Conservation (phyloP, 1,140 invertebrate genomes). For the Oryctes rhinoceros region DNA sequence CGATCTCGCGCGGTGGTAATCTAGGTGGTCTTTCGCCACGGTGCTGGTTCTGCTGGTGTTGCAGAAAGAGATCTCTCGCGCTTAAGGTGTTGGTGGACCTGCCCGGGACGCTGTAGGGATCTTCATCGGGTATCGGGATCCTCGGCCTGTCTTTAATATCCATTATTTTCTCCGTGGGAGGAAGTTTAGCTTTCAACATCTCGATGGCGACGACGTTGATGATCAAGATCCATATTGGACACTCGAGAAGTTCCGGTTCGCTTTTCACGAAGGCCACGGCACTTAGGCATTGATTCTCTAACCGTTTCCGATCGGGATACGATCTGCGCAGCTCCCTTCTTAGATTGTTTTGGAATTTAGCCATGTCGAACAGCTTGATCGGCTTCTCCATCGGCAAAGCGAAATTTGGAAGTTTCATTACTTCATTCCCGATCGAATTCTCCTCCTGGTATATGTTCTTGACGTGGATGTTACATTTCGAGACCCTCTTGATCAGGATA, state of each 20-base stretch:
- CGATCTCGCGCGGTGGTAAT: slow-evolving; percentile 85
- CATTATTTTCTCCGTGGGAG: slow-evolving; percentile 69
- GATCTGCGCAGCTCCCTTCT: slow-evolving; percentile 82
- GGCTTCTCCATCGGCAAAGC: slow-evolving; percentile 89
- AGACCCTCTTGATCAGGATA: slow-evolving; percentile 89
- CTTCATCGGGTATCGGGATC: slow-evolving; percentile 86
- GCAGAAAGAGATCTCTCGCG: slow-evolving; percentile 53
- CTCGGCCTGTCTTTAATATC: slow-evolving; percentile 84
- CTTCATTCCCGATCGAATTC: slow-evolving; percentile 85
- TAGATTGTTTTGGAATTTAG: slow-evolving; percentile 92
- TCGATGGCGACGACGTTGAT: slow-evolving; percentile 95
- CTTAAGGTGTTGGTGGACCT: slow-evolving; percentile 69
- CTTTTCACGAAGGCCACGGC: slow-evolving; percentile 88
- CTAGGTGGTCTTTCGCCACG: slow-evolving; percentile 86
- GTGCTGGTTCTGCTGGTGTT: slow-evolving; percentile 46
- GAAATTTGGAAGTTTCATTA: slow-evolving; percentile 83
- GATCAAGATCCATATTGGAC: slow-evolving; percentile 92
- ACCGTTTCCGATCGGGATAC: slow-evolving; percentile 84
- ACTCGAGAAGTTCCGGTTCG: slow-evolving; percentile 83
- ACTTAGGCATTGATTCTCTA: slow-evolving; percentile 89
- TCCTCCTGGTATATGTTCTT: slow-evolving; percentile 84
- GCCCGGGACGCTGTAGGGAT: slow-evolving; percentile 88
- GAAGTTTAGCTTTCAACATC: slow-evolving; percentile 90
- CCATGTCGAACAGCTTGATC: slow-evolving; percentile 91
- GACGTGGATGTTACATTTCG: slow-evolving; percentile 87